A percentile compares a stretch with the other conserved stretches of the same genome.
phyloP scores from a whole-genome alignment of 2,797 vertebrate species.

The Allobates femoralis region DNA sequence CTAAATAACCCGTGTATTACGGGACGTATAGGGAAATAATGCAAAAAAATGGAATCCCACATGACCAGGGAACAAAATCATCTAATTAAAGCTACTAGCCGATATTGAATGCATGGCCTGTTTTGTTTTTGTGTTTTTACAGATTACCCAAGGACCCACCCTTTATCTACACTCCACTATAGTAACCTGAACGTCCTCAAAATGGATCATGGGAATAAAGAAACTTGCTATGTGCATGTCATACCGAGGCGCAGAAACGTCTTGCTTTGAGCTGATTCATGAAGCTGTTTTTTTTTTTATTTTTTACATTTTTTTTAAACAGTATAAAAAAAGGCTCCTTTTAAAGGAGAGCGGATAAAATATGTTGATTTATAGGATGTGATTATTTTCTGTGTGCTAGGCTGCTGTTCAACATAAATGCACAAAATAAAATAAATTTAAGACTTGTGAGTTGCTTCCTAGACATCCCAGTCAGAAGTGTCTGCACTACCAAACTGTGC shows the following conservation, averaged over 20 bases:
- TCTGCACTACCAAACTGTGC: conserved; percentile 56
- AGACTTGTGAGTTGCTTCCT: conserved; percentile 61
- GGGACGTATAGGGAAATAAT: conserved; percentile 25
- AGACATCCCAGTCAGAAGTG: conserved; percentile 59
- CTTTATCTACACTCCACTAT: conserved; percentile 33
- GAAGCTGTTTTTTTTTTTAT: conserved; percentile 61
- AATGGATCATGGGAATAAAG: conserved; percentile 43
- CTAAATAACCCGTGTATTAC: conserved; percentile 27
- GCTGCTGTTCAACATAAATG: conserved; percentile 19
- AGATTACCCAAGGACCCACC: conserved; percentile 35
- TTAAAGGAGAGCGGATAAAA: conserved; percentile 65
- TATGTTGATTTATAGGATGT: conserved; percentile 61
- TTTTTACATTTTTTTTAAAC: conserved; percentile 61
- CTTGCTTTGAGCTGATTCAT: conserved; percentile 61
- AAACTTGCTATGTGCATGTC: conserved; percentile 55
- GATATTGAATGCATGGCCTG: conserved; percentile 43
- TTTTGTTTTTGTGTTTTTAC: not conserved
- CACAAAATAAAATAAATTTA: conserved; percentile 9
- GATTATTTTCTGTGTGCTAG: conserved; percentile 63
- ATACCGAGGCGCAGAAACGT: conserved; percentile 50
- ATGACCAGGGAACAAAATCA: conserved; percentile 33
- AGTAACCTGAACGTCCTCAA: conserved; percentile 14
- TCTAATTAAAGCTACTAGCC: conserved; percentile 41
- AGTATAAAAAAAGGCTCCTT: conserved; percentile 65
- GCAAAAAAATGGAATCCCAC: conserved; percentile 51